Percentiles rank a stretch among this genome's conserved stretches.
Evolutionary conservation across 2,113 vertebrate species (phyloP).

Genomic region (Eonycteris spelaea): DNA sequence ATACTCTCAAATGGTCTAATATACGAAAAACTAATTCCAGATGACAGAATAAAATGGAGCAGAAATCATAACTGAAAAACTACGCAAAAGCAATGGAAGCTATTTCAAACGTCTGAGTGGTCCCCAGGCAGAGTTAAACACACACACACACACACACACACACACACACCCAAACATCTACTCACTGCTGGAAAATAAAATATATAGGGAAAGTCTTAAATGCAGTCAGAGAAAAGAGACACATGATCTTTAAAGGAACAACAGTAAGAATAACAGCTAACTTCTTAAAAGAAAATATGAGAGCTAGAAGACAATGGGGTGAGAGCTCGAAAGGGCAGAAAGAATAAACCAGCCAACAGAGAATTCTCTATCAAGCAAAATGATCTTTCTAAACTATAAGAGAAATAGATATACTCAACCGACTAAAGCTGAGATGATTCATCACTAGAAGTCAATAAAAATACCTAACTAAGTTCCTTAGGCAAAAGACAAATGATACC

Average conservation of each 20-base stretch:
- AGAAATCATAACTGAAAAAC: neutral
- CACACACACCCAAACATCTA: neutral
- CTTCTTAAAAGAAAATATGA: neutral
- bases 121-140: neutral
- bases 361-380: neutral
- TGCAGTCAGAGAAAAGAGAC: neutral
- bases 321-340: neutral
- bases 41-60: neutral
- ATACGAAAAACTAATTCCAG: neutral
- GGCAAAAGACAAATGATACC: conserved; percentile 8
- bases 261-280: neutral
- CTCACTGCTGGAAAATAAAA: neutral
- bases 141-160: no score
- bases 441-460: neutral
- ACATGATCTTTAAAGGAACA: neutral
- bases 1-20: neutral
- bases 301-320: neutral
- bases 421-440: neutral
- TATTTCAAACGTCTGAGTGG: neutral
- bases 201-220: neutral
- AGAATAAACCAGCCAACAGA: neutral
- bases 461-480: neutral
- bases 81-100: neutral
- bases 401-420: neutral
- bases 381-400: neutral